These are phyloP conservation scores for Mohoua ochrocephala DNA, from an alignment of 2,113 vertebrate species.

Conservation along the genomic window DNA sequence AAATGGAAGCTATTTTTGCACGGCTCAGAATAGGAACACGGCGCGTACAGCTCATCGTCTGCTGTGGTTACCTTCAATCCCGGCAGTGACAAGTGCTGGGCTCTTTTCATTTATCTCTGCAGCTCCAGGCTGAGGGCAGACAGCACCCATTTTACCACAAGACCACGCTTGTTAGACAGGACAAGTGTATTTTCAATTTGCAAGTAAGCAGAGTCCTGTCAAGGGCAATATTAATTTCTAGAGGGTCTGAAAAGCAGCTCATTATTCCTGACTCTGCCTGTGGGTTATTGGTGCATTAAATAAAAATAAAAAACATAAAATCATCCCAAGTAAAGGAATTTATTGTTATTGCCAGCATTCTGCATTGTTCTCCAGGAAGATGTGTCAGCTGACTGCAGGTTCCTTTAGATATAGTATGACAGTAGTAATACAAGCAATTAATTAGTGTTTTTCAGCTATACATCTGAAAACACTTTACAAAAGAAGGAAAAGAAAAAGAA, in stretches of 20 bases:
- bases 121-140: not conserved
- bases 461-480: not conserved
- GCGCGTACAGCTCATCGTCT: not conserved
- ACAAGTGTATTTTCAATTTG: not conserved
- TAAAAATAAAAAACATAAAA: not conserved
- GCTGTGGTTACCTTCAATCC: not conserved
- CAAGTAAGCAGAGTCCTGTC: not conserved
- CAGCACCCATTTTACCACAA: not conserved
- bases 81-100: not conserved
- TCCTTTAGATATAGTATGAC: not conserved
- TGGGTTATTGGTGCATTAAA: not conserved
- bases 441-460: not conserved
- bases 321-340: not conserved
- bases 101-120: not conserved
- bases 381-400: not conserved
- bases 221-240: not conserved
- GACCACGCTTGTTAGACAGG: not conserved
- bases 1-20: conserved; percentile 51
- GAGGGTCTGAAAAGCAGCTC: not conserved
- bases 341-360: not conserved
- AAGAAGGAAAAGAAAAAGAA: not conserved
- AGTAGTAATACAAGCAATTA: not conserved
- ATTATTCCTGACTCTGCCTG: not conserved
- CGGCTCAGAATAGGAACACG: not conserved
- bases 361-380: not conserved